A percentile compares a stretch with the other conserved stretches of the same genome.
Evolutionary conservation across 2,113 vertebrate species (phyloP).

Genomic region (Penelope pileata): DNA sequence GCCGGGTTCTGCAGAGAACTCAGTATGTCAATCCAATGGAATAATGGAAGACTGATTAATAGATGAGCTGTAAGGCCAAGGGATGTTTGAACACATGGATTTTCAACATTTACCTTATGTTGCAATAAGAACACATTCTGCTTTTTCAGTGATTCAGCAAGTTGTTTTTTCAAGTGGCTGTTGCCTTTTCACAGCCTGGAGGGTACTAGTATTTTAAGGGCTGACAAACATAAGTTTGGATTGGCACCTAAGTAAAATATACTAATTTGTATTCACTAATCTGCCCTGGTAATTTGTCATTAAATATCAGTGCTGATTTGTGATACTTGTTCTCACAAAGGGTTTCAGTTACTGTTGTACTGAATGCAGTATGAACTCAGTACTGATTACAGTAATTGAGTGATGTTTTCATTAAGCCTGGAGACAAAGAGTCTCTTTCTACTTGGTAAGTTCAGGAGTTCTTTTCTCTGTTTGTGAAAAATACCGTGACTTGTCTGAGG

Average conservation of each 20-base stretch:
- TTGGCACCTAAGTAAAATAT: not conserved
- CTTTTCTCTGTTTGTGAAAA: not conserved
- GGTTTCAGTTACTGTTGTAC: not conserved
- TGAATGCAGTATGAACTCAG: not conserved
- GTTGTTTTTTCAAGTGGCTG: not conserved
- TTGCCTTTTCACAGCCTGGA: not conserved
- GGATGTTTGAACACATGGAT: not conserved
- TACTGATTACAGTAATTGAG: not conserved
- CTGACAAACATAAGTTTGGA: not conserved
- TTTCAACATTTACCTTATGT: not conserved
- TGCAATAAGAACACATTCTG: not conserved
- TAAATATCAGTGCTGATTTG: not conserved
- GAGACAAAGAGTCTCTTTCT: not conserved
- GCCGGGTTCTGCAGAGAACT: not conserved
- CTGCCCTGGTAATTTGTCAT: not conserved
- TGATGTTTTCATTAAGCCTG: not conserved
- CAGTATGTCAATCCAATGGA: not conserved
- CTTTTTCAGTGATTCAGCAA: not conserved
- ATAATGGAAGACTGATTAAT: not conserved
- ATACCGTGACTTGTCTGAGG: not conserved
- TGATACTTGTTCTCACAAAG: not conserved
- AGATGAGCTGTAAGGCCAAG: not conserved
- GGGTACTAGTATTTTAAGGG: not conserved
- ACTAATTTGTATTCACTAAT: not conserved
- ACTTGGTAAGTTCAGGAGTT: not conserved